Evolutionary conservation across 2,113 vertebrate genomes (phyloP).

Genomic region (Orycteropus afer): DNA sequence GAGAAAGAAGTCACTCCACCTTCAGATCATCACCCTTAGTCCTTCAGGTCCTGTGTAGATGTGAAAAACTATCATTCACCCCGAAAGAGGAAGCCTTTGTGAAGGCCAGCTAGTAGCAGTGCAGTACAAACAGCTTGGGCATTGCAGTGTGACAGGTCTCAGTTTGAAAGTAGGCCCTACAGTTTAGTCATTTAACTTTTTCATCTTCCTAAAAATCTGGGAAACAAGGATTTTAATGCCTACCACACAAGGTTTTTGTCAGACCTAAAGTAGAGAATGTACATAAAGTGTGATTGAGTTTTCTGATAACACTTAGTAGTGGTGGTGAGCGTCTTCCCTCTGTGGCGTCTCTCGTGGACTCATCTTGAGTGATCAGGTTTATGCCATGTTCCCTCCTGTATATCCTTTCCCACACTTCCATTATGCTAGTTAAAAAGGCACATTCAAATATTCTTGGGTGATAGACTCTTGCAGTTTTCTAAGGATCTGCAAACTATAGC

Average conservation of each 20-base stretch:
- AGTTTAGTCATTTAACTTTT: background rate
- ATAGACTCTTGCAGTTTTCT: background rate
- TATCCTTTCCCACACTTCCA: background rate
- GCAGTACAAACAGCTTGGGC: background rate
- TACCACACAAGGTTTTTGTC: background rate
- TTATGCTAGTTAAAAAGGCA: slow-evolving; percentile 12
- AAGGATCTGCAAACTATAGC: background rate
- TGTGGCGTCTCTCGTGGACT: background rate
- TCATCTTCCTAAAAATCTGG: background rate
- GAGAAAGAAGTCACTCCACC: background rate
- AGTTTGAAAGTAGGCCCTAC: background rate
- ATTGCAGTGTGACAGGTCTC: background rate
- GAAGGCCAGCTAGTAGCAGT: background rate
- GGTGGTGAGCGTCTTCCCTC: background rate
- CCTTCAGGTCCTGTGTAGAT: accelerated
- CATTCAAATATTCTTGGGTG: background rate
- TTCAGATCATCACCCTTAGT: background rate
- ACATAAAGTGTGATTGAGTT: background rate
- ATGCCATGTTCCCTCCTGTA: background rate
- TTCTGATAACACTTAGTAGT: background rate
- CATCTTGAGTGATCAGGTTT: background rate
- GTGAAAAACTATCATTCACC: background rate
- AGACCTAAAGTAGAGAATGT: background rate
- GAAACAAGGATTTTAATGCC: background rate
- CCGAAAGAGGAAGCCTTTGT: background rate